Base-by-base conservation (phyloP, 2,113 vertebrate species). In the Limanda limanda region DNA sequence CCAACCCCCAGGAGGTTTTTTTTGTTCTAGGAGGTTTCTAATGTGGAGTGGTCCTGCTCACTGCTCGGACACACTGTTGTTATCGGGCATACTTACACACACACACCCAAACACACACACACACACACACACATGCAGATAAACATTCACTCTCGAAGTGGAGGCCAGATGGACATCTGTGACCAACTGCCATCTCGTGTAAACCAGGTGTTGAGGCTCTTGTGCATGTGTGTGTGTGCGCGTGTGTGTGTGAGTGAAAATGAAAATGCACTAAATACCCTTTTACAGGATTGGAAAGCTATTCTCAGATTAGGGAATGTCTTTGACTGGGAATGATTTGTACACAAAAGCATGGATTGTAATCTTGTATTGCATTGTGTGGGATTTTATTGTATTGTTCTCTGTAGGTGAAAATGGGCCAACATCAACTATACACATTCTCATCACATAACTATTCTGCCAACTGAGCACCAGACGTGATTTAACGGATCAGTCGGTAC, bases 151-250 rank as follows among this genome's bases (percentile, higher is more conserved):
- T 40, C 11, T 52, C 14, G 59, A 25, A 81, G 70, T 40, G 37
- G 58, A 79, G 71, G 77, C 74, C 86, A 88, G 85, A 84, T 91
- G 84, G 79, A 86, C 89, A 91, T 82, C 80, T 89, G 89, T 89
- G 64, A 80, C 81, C 84, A 66, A 81, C 79, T 79, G 79, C 60
- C 79, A 81, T 83, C 54, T 68, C 57, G 66, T 71, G 66, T 68
- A 70, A 37, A 81, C 78, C 88, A 91, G 86, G 86, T 91, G 88
- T 80, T 65, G 60, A 67, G 45, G 48, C 69, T 48, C 76, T 59
- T 9, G 48, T 35, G 18, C 37, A 15, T 71, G 64, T 59, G n/a
- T 23, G 62, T 71, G 76, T 65, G 35, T 31, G 31, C 1, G 31
- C 67, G 76, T 69, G 24, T 25, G 23, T 64, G 40, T 66, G 71